Evolutionary conservation across 2,113 vertebrate species (phyloP).

Genomic region (Charadrius vociferus): DNA sequence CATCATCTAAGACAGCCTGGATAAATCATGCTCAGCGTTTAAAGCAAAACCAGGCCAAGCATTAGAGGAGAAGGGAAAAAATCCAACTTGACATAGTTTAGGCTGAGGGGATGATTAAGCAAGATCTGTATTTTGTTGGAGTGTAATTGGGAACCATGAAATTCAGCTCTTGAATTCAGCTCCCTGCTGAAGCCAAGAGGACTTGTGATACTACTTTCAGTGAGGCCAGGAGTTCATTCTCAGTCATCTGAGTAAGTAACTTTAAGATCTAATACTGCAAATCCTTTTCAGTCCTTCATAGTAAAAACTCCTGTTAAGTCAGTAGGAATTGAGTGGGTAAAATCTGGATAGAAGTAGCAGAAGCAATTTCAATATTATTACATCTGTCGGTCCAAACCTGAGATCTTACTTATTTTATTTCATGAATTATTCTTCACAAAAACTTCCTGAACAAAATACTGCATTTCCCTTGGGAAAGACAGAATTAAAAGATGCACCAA

Average conservation of each 20-base stretch:
- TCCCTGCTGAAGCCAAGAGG: background rate
- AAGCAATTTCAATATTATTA: background rate
- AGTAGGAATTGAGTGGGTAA: background rate
- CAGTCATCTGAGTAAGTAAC: background rate
- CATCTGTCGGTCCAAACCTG: background rate
- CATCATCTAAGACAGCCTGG: background rate
- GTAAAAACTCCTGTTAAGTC: background rate
- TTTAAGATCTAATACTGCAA: background rate
- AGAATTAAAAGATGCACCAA: background rate
- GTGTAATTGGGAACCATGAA: background rate
- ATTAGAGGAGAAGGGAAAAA: background rate
- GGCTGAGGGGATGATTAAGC: background rate
- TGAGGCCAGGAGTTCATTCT: background rate
- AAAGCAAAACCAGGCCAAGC: background rate
- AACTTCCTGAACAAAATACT: background rate
- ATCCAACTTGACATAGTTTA: background rate
- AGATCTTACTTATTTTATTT: background rate
- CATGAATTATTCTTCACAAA: background rate
- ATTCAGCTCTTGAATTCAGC: background rate
- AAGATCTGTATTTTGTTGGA: background rate
- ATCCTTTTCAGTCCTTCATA: background rate
- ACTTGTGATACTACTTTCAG: background rate
- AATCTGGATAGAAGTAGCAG: background rate
- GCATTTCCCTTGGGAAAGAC: background rate
- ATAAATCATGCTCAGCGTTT: background rate